A percentile compares a stretch with the other conserved stretches of the same genome.
Evolutionary conservation across 2,888 invertebrate genomes (phyloP).

Genomic region (Dyspetes luteomarginatus): DNA sequence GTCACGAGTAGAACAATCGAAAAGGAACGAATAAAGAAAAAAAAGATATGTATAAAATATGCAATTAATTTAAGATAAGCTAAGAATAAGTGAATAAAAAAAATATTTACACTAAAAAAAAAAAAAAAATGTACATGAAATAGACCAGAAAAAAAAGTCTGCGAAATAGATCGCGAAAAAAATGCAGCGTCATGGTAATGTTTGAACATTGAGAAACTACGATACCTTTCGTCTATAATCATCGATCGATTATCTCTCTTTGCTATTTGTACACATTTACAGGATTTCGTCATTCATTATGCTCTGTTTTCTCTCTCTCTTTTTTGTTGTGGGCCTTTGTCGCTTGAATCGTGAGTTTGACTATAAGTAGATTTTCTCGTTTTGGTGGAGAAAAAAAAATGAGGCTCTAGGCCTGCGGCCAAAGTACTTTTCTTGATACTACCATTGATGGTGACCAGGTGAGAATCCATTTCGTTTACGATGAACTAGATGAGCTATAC

Average conservation of each 20-base stretch:
- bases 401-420: conserved; percentile 9
- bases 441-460: conserved; percentile 10
- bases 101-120: too few species aligned
- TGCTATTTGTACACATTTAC: conserved; percentile 71
- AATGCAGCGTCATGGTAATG: conserved; percentile 47
- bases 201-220: conserved; percentile 42
- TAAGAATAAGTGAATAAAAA: not conserved
- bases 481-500: conserved; percentile 49
- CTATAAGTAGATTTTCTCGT: conserved; percentile 26
- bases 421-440: conserved; percentile 25
- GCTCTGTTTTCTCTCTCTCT: conserved; percentile 53
- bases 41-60: conserved; percentile 19
- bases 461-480: conserved; percentile 26
- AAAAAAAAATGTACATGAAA: conserved; percentile 10
- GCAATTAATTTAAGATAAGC: conserved; percentile 41
- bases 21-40: conserved; percentile 2
- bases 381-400: conserved; percentile 10
- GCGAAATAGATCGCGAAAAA: conserved; percentile 44
- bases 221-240: conserved; percentile 34
- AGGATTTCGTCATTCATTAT: conserved; percentile 58
- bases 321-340: conserved; percentile 59
- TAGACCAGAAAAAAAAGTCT: conserved; percentile 6
- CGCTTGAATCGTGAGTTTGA: conserved; percentile 56
- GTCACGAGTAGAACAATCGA: not conserved
- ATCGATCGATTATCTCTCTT: conserved; percentile 31